phyloP scores from a whole-genome alignment of 2,113 vertebrate species.

The Paramormyrops kingsleyae region DNA sequence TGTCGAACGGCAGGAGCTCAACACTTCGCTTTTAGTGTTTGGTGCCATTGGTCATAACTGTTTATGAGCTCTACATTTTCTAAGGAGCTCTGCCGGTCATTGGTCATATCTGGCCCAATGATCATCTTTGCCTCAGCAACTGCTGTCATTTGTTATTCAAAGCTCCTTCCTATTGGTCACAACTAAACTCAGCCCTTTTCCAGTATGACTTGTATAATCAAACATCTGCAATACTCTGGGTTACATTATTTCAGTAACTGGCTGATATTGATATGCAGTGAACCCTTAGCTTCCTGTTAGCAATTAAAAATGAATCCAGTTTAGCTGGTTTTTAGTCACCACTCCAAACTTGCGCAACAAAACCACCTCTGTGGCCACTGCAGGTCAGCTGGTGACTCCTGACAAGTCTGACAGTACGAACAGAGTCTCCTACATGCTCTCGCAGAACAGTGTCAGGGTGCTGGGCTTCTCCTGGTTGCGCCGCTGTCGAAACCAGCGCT shows the following conservation, averaged over 20 bases:
- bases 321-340: neutral
- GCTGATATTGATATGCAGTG: neutral
- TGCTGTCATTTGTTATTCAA: neutral
- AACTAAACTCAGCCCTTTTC: neutral
- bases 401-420: neutral
- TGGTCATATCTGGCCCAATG: neutral
- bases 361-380: neutral
- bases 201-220: neutral
- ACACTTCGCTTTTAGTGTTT: neutral
- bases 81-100: neutral
- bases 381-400: neutral
- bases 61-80: neutral
- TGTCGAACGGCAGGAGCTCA: neutral
- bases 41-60: neutral
- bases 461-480: conserved; percentile 88
- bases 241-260: neutral
- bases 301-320: neutral
- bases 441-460: conserved; percentile 78
- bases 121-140: neutral
- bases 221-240: neutral
- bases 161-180: neutral
- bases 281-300: neutral
- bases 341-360: neutral
- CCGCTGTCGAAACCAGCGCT: conserved; percentile 88
- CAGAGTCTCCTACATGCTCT: conserved; percentile 77